Evolutionary conservation across 1,140 invertebrate genomes (phyloP).

Genomic region (Hypsibius dujardini): DNA sequence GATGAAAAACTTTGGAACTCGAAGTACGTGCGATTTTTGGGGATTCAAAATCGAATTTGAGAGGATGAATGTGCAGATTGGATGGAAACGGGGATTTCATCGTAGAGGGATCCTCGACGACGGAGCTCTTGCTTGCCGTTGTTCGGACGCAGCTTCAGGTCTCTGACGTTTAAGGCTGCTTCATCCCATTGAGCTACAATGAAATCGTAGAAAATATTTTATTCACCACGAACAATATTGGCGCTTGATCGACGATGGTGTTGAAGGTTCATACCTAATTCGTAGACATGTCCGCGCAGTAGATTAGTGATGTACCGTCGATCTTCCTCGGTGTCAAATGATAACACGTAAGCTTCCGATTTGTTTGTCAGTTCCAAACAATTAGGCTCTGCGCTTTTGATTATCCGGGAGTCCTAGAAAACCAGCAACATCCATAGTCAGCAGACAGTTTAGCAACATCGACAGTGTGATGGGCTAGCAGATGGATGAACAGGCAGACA

Average conservation of each 20-base stretch:
- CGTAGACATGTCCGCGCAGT: not conserved
- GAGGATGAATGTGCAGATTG: too few species aligned
- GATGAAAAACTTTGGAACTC: too few species aligned
- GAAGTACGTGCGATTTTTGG: too few species aligned
- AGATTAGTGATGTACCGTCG: not conserved
- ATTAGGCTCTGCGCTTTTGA: too few species aligned
- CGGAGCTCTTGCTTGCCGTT: not conserved
- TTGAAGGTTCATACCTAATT: not conserved
- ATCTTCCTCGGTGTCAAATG: not conserved
- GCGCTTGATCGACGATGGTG: not conserved
- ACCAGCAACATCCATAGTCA: too few species aligned
- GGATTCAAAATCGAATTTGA: too few species aligned
- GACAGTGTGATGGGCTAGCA: too few species aligned
- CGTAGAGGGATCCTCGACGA: conserved; percentile 10
- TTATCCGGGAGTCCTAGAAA: too few species aligned
- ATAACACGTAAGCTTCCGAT: not conserved
- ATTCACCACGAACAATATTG: not conserved
- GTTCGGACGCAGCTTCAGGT: conserved; percentile 2
- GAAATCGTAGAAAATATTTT: not conserved
- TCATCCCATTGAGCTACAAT: conserved; percentile 11
- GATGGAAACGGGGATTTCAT: conserved; percentile 2
- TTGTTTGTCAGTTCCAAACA: not conserved
- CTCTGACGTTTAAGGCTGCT: not conserved
- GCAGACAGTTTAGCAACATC: too few species aligned
- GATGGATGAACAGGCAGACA: too few species aligned